A percentile compares a stretch with the other conserved stretches of the same genome.
These are phyloP conservation scores for Podarcis lilfordi DNA, from an alignment of 2,797 vertebrate species.

Conservation along the genomic window DNA sequence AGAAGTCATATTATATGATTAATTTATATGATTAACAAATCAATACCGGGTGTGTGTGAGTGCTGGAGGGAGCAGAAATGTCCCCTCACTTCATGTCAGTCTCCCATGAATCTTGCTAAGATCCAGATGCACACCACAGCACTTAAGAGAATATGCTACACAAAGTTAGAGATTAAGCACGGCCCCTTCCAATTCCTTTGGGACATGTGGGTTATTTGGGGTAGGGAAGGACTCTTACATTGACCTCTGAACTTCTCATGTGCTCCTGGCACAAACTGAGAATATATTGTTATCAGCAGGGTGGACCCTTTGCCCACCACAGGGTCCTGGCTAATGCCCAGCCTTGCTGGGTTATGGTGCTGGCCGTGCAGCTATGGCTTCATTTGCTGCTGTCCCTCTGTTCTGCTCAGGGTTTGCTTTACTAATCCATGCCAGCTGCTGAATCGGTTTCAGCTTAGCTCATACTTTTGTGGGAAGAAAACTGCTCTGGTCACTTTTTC, in stretches of 20 bases:
- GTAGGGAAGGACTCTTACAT: background rate
- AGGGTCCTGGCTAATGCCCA: background rate
- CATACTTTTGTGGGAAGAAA: slow-evolving; percentile 57
- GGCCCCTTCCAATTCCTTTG: background rate
- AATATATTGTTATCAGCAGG: too few species aligned
- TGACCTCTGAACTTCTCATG: too few species aligned
- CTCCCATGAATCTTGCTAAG: too few species aligned
- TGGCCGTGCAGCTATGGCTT: too few species aligned
- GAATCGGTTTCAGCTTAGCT: slow-evolving; percentile 46
- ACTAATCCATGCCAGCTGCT: slow-evolving; percentile 43
- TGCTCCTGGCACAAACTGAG: background rate
- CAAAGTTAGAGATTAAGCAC: background rate
- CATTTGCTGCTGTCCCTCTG: background rate
- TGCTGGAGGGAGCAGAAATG: too few species aligned
- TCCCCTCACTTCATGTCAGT: background rate
- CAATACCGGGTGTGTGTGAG: too few species aligned
- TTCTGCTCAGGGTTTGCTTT: slow-evolving; percentile 33
- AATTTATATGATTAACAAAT: too few species aligned
- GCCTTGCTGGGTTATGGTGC: too few species aligned
- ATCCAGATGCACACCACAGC: background rate
- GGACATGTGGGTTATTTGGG: too few species aligned
- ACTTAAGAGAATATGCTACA: background rate
- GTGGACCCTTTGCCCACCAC: background rate
- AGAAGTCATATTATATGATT: too few species aligned
- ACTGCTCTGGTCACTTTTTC: slow-evolving; percentile 62